Evolutionary conservation across 2,888 invertebrate species (phyloP).

Genomic region (Drosophila lacicola): DNA sequence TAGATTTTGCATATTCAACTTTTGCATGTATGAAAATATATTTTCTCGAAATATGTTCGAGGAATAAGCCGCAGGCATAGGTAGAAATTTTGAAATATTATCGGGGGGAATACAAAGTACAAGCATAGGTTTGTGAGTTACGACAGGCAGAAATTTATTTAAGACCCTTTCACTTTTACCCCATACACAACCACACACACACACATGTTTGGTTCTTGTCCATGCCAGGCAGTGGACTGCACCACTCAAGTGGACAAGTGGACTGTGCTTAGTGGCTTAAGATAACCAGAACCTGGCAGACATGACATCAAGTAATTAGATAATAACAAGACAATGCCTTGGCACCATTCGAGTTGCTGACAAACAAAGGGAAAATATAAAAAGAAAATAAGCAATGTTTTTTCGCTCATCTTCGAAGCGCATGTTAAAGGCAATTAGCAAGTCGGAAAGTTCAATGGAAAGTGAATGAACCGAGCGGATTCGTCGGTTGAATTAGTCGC

Average conservation of each 20-base stretch:
- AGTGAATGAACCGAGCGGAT: constrained; percentile 23
- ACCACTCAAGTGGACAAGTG: constrained; percentile 25
- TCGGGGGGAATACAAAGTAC: neutral
- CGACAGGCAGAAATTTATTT: constrained; percentile 2
- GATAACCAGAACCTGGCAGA: constrained; percentile 40
- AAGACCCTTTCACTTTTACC: constrained; percentile 31
- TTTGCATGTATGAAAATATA: neutral
- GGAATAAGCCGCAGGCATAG: too few relatives aligned
- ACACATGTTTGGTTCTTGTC: neutral
- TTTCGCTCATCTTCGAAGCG: constrained; percentile 9
- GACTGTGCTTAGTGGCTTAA: constrained; percentile 38
- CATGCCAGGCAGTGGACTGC: constrained; percentile 1
- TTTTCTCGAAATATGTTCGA: neutral
- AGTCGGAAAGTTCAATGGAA: constrained; percentile 7
- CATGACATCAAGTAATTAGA: constrained; percentile 37
- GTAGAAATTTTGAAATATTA: constrained; percentile 3
- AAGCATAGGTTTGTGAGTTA: constrained; percentile 7
- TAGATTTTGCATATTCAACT: neutral
- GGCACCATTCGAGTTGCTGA: constrained; percentile 32
- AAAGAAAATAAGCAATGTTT: constrained; percentile 7
- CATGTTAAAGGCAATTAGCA: constrained; percentile 20
- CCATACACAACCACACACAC: neutral
- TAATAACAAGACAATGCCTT: constrained; percentile 37
- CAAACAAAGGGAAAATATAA: neutral
- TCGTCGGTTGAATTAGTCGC: neutral